Evolutionary conservation across 2,888 invertebrate species (phyloP).

Genomic region (Ommatoiulus sabulosus): DNA sequence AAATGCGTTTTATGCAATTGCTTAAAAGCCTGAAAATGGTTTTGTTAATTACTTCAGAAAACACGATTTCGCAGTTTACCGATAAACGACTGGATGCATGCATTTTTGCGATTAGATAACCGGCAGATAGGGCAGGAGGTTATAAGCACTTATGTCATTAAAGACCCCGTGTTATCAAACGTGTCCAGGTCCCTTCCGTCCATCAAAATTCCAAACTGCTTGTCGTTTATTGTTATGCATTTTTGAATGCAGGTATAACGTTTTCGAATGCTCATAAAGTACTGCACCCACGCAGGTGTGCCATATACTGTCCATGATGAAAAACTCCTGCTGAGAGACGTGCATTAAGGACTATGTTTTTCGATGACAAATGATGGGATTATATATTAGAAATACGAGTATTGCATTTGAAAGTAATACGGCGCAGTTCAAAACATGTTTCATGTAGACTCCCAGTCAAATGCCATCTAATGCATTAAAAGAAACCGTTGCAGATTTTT

Average conservation of each 20-base stretch:
- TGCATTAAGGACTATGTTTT: no score
- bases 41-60: background rate
- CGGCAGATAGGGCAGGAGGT: background rate
- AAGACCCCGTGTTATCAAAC: background rate
- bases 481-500: no score
- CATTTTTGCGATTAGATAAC: slow-evolving; percentile 6
- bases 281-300: slow-evolving; percentile 12
- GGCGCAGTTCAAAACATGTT: no score
- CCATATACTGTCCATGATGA: background rate
- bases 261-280: slow-evolving; percentile 3
- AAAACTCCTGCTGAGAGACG: background rate
- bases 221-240: background rate
- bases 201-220: slow-evolving; percentile 17
- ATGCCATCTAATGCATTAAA: no score
- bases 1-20: background rate
- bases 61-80: slow-evolving; percentile 30
- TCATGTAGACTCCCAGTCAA: no score
- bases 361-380: no score
- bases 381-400: no score
- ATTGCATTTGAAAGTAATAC: no score
- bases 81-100: background rate
- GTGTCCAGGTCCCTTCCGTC: background rate
- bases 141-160: background rate
- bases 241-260: background rate
- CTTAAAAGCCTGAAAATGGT: background rate